These are phyloP conservation scores for Grus americana DNA, from an alignment of 2,113 vertebrate genomes.

Conservation along the genomic window DNA sequence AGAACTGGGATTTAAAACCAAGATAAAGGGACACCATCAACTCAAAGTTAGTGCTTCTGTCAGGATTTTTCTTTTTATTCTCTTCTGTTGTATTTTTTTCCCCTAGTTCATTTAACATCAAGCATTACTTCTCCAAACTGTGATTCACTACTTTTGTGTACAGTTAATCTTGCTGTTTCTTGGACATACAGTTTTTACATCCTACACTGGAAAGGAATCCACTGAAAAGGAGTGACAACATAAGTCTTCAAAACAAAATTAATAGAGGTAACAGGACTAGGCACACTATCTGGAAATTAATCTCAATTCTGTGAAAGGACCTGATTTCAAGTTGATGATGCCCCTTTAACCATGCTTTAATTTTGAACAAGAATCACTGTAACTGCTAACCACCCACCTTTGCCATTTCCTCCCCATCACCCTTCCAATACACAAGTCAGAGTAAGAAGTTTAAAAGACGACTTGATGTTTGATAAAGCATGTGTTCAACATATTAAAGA, in stretches of 20 bases:
- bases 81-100: neutral
- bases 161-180: neutral
- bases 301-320: neutral
- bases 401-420: conserved; percentile 11
- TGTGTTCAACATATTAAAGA: neutral
- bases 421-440: conserved; percentile 34
- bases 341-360: conserved; percentile 25
- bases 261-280: neutral
- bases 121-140: neutral
- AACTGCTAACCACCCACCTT: conserved; percentile 35
- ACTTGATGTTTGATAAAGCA: conserved; percentile 45
- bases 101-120: neutral
- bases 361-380: neutral
- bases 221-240: neutral
- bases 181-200: neutral
- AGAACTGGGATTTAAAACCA: conserved; percentile 15
- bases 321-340: conserved; percentile 56
- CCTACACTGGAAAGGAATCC: neutral
- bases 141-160: neutral
- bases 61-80: neutral
- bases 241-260: neutral
- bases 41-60: neutral
- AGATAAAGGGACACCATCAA: conserved; percentile 65
- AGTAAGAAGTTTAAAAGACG: neutral
- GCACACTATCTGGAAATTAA: neutral